phyloP scores from a whole-genome alignment of 2,797 vertebrate genomes.

The Sebastes itinus region DNA sequence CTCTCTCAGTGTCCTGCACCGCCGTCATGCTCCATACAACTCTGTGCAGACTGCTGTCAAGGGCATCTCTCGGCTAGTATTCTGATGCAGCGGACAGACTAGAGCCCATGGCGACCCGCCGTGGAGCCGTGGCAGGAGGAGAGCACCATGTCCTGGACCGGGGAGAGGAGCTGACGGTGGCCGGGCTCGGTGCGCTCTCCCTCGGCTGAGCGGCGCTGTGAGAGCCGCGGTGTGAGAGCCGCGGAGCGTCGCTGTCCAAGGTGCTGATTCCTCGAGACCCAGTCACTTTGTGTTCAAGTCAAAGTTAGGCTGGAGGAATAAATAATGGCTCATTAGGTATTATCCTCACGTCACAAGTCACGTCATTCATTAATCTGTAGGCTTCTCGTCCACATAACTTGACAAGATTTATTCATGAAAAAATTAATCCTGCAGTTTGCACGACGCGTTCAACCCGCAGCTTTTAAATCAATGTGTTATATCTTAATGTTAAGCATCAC shows the following conservation, averaged over 20 bases:
- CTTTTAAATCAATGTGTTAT: background rate
- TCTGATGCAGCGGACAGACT: conserved; percentile 21
- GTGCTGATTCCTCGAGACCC: conserved; percentile 59
- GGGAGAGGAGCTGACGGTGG: background rate
- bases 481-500: background rate
- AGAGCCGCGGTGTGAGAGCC: background rate
- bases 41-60: conserved; percentile 35
- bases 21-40: conserved; percentile 59
- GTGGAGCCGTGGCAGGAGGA: conserved; percentile 9
- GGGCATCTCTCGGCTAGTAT: conserved; percentile 54
- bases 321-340: conserved; percentile 64
- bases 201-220: conserved; percentile 4
- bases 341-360: conserved; percentile 42
- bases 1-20: conserved; percentile 46
- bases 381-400: conserved; percentile 11
- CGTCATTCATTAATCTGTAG: conserved; percentile 28
- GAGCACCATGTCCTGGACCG: conserved; percentile 44
- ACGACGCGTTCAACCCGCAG: conserved; percentile 8
- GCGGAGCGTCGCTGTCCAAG: conserved; percentile 67
- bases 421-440: conserved; percentile 1
- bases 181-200: conserved; percentile 38
- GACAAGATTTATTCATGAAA: background rate
- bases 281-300: conserved; percentile 30
- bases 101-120: conserved; percentile 28
- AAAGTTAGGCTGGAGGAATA: conserved; percentile 64